Percentiles rank a stretch among this genome's conserved stretches.
Evolutionary conservation across 2,888 invertebrate genomes (phyloP).

Genomic region (Drosophila subsilvestris): DNA sequence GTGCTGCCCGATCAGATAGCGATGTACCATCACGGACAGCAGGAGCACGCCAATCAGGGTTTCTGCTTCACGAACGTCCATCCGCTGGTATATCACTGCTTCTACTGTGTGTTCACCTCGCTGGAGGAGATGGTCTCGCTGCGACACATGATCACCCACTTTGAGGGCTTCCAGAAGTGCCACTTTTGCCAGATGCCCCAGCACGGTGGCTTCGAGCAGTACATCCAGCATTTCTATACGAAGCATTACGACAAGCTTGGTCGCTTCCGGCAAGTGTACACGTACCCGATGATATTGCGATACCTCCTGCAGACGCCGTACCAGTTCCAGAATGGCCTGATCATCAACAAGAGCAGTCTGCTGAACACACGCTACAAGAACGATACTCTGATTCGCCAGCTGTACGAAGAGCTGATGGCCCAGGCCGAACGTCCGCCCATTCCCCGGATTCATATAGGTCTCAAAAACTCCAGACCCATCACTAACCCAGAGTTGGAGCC

Average conservation of each 20-base stretch:
- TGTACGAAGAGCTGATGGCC: constrained; percentile 70
- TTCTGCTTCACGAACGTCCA: constrained; percentile 71
- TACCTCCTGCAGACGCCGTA: constrained; percentile 70
- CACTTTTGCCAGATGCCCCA: constrained; percentile 53
- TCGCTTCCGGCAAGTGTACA: constrained; percentile 59
- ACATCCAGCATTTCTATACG: constrained; percentile 78
- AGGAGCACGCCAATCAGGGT: constrained; percentile 47
- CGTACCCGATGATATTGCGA: constrained; percentile 46
- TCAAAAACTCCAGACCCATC: constrained; percentile 3
- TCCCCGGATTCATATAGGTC: constrained; percentile 66
- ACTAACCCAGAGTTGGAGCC: neutral
- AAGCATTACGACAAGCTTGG: constrained; percentile 60
- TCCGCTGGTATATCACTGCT: constrained; percentile 84
- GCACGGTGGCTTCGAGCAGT: constrained; percentile 65
- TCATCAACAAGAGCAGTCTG: constrained; percentile 75
- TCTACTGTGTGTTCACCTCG: constrained; percentile 83
- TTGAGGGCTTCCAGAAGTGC: constrained; percentile 65
- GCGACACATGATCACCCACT: constrained; percentile 84
- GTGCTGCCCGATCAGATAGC: constrained; percentile 69
- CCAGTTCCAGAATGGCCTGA: constrained; percentile 80
- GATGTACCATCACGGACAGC: constrained; percentile 67
- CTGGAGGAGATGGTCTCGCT: constrained; percentile 77
- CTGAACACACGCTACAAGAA: constrained; percentile 57
- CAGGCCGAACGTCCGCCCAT: constrained; percentile 74
- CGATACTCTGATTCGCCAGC: constrained; percentile 46